phyloP scores from a whole-genome alignment of 2,113 vertebrate species.

The Taxidea taxus region DNA sequence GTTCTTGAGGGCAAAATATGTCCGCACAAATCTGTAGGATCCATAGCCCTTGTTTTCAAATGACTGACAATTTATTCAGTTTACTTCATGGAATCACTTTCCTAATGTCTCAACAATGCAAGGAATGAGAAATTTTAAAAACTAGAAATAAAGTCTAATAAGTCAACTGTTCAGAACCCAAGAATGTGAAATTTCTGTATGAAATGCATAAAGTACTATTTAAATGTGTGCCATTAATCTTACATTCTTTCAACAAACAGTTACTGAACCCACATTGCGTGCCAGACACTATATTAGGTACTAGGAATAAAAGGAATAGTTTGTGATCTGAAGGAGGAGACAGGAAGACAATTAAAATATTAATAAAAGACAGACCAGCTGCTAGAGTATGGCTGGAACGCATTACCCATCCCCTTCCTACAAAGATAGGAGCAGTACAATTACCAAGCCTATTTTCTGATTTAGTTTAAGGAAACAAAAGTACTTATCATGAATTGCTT shows the following conservation, averaged over 20 bases:
- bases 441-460: neutral
- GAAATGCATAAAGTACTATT: neutral
- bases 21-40: neutral
- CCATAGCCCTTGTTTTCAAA: slow-evolving; percentile 41
- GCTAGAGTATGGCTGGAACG: neutral
- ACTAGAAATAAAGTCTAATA: slow-evolving; percentile 15
- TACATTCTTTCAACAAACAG: neutral
- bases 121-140: slow-evolving; percentile 10
- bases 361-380: neutral
- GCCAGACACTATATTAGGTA: neutral
- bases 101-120: neutral
- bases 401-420: neutral
- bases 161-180: neutral
- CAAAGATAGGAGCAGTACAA: neutral
- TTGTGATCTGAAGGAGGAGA: slow-evolving; percentile 13
- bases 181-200: slow-evolving; percentile 10
- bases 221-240: neutral
- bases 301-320: neutral
- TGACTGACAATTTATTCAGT: neutral
- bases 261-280: neutral
- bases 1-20: neutral
- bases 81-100: slow-evolving; percentile 32
- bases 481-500: neutral
- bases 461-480: neutral
- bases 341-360: neutral